These are phyloP conservation scores for Globia sparganii DNA, from an alignment of 2,888 invertebrate species.

Conservation along the genomic window DNA sequence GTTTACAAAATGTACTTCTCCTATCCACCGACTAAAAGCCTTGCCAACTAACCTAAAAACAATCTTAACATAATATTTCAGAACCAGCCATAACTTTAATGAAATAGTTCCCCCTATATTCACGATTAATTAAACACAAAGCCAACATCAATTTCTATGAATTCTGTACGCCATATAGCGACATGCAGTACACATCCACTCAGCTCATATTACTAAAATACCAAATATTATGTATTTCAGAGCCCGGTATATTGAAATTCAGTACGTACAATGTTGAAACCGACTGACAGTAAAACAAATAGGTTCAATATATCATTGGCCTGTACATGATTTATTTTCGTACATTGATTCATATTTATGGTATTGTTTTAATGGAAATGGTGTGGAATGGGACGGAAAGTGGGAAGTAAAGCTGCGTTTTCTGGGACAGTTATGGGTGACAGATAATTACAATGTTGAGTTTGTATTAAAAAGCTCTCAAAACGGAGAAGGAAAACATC, in stretches of 20 bases:
- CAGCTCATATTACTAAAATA: slow-evolving; percentile 8
- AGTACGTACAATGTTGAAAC: slow-evolving; percentile 35
- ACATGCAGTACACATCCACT: slow-evolving; percentile 13
- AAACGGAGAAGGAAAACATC: neutral
- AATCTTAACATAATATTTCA: neutral
- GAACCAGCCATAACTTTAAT: neutral
- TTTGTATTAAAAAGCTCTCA: neutral
- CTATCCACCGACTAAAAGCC: too few species aligned
- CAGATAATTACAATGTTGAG: neutral
- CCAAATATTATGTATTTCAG: slow-evolving; percentile 30
- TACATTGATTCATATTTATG: slow-evolving; percentile 50
- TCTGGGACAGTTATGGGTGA: neutral
- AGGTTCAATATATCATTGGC: slow-evolving; percentile 46
- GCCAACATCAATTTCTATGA: slow-evolving; percentile 9
- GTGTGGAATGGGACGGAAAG: neutral
- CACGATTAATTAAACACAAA: slow-evolving; percentile 28
- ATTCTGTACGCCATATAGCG: neutral
- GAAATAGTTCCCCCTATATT: neutral
- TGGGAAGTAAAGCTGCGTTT: neutral
- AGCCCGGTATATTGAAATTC: slow-evolving; percentile 48
- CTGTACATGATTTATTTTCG: slow-evolving; percentile 50
- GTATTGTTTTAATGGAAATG: slow-evolving; percentile 39
- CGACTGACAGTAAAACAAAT: slow-evolving; percentile 48
- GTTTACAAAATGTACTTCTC: too few species aligned
- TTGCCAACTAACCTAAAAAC: too few species aligned